Percentiles rank a stretch among this genome's conserved stretches.
phyloP scores from a whole-genome alignment of 2,113 vertebrate species.

The Monarcha castaneiventris region DNA sequence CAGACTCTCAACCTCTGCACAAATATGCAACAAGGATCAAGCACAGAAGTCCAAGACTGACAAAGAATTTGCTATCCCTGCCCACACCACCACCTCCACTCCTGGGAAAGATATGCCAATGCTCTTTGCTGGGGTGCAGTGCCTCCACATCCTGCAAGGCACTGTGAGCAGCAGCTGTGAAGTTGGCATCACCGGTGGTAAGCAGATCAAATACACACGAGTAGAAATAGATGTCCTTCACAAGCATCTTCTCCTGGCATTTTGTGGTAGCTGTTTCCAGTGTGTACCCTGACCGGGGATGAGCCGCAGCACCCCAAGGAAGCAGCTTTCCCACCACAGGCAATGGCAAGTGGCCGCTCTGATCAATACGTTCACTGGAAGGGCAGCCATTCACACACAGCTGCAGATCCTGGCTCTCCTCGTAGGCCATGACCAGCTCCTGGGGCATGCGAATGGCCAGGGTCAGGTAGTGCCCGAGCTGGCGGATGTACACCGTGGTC shows the following conservation, averaged over 20 bases:
- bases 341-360: conserved; percentile 73
- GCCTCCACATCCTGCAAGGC: conserved; percentile 90
- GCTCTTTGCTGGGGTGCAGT: conserved; percentile 86
- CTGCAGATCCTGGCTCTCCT: conserved; percentile 93
- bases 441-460: conserved; percentile 89
- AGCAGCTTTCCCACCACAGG: conserved; percentile 48
- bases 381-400: conserved; percentile 94
- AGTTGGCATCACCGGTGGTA: conserved; percentile 94
- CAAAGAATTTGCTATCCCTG: neutral
- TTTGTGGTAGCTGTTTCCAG: conserved; percentile 81
- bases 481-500: conserved; percentile 87
- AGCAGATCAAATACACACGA: conserved; percentile 96
- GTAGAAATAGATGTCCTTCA: conserved; percentile 93
- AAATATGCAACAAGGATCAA: conserved; percentile 71
- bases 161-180: conserved; percentile 88
- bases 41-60: conserved; percentile 63
- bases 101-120: conserved; percentile 89
- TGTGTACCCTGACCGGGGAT: conserved; percentile 64
- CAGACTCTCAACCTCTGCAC: neutral
- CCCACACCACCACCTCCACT: neutral
- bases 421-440: conserved; percentile 84
- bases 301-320: conserved; percentile 25
- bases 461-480: conserved; percentile 90
- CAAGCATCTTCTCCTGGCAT: conserved; percentile 87
- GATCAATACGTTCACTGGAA: conserved; percentile 86